Evolutionary conservation across 2,797 vertebrate species (phyloP), one percentile per base, ranked within the genome.

Genomic region (Nyctalus aviator): DNA sequence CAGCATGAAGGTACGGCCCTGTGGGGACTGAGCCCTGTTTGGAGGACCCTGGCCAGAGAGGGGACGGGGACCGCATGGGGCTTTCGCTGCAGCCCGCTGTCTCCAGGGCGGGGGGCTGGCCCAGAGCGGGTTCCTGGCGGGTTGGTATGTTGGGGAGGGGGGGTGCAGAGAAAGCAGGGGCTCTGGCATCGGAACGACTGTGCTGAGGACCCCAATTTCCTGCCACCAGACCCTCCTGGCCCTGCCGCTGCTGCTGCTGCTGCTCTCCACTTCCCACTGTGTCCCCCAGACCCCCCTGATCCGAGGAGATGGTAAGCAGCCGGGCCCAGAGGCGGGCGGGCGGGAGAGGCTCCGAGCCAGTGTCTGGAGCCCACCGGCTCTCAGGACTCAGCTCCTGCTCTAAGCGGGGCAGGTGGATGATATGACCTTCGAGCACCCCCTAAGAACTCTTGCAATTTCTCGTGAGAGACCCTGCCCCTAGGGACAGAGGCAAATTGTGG

Each of bases 1-100:
- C 96, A 97, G 88, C 94, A 98, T 98, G 97, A 95, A 97, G 97
- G 97, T 98, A 97, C 35, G 0, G 87, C 69, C 23, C 76, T 37
- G 2, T 10, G 78, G 79, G 77, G 59, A 55, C 46, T 44, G n/a
- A 53, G 55, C 27, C 55, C 68, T 23, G 53, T 53, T 4, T 2
- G 62, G 25, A 32, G 53, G 41, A 37, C 46, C 11, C 41, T 64
- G n/a, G 72, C 25, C 73, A 11, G 37, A 82, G 2, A 57, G 37
- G 55, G 53, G 8, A 9, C 46, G 23, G 3, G 44, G 32, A 35
- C 53, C 21, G 79, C 55, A 41, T 21, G 37, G 37, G 77, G 12
- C 13, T 53, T 48, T 41, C 8, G 5, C 21, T 30, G 44, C 12
- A 14, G 50, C 44, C 44, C 23, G 55, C 25, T 48, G n/a, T 25